Evolutionary conservation across 2,888 invertebrate genomes (phyloP), one percentile per base, ranked within the genome.

Genomic region (Andricus quercusramuli): DNA sequence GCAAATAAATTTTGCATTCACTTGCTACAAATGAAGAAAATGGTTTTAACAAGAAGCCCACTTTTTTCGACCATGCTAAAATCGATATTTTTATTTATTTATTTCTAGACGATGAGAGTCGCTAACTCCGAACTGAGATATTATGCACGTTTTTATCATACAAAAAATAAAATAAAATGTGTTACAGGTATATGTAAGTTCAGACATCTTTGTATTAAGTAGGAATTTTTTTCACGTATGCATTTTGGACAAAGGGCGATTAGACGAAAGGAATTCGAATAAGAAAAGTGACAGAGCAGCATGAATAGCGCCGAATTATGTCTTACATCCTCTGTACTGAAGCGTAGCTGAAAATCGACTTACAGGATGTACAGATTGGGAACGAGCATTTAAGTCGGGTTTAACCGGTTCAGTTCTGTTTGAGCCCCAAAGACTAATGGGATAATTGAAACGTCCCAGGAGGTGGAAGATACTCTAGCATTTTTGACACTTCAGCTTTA

Each of bases 281-380:
- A 29, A 74, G 11, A 25, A 29, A 20, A 56, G 74, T 20, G 15
- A 11, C 4, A 56, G 51, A n/a, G 22, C 4, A 74, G 32, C 32
- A 56, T 11, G 56, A 56, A 74, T 51, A 74, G 56, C 20, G n/a
- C 32, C 56, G 74, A 56, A 74, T 74, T 56, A n/a, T 13, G 74
- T 56, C 74, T 74, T 56, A 56, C 56, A 74, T 74, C 74, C 32
- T 56, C 51, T 74, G 56, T 20, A 56, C n/a, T 74, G 32, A 56
- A 74, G 32, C 74, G 32, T 74, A 74, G 74, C 74, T 74, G 74
- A 74, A 74, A 74, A 74, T 74, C 74, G 51, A 56, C 56, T 74
- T 74, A 74, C 74, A 74, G 74, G 74, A 74, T 74, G 74, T 74
- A 74, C 74, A 74, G 74, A 74, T 74, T 74, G 74, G 74, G 56